Conservation (phyloP, 2,888 invertebrate species). For the Netelia fuscicornis region DNA sequence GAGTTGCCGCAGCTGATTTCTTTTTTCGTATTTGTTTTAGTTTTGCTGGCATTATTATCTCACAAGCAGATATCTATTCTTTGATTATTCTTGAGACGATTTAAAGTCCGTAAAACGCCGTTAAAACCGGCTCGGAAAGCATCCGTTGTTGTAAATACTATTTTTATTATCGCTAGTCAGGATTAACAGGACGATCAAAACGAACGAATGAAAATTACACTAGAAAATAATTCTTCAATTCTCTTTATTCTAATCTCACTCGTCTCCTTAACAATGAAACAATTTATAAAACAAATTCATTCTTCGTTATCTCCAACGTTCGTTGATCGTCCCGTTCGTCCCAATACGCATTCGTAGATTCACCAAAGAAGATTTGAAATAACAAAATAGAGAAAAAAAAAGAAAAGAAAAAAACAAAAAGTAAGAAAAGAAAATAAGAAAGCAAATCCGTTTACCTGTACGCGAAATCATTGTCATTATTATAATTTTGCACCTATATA, state of each 20-base stretch:
- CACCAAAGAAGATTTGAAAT: slow-evolving; percentile 1
- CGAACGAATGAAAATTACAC: slow-evolving; percentile 1
- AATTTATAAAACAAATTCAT: not conserved
- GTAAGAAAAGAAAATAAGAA: not conserved
- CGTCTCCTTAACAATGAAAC: not conserved
- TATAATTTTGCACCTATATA: slow-evolving; percentile 77
- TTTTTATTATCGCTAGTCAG: slow-evolving; percentile 6
- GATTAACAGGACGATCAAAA: slow-evolving; percentile 33
- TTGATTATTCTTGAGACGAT: slow-evolving; percentile 24
- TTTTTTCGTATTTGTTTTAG: slow-evolving; percentile 50
- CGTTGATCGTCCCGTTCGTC: slow-evolving; percentile 25
- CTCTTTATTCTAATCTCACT: no score
- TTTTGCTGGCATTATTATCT: slow-evolving; percentile 61
- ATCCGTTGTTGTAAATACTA: slow-evolving; percentile 56
- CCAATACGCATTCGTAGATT: slow-evolving; percentile 53
- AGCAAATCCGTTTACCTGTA: slow-evolving; percentile 61
- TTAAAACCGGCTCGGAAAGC: slow-evolving; percentile 61
- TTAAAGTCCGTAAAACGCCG: slow-evolving; percentile 51
- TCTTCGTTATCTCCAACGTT: not conserved
- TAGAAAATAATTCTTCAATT: not conserved
- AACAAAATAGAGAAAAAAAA: not conserved
- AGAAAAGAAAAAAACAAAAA: not conserved
- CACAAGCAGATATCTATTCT: slow-evolving; percentile 39
- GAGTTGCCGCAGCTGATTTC: slow-evolving; percentile 55
- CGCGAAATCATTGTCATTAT: slow-evolving; percentile 74